These are phyloP conservation scores for Aphelocoma coerulescens DNA, from an alignment of 2,113 vertebrate genomes.

Conservation along the genomic window DNA sequence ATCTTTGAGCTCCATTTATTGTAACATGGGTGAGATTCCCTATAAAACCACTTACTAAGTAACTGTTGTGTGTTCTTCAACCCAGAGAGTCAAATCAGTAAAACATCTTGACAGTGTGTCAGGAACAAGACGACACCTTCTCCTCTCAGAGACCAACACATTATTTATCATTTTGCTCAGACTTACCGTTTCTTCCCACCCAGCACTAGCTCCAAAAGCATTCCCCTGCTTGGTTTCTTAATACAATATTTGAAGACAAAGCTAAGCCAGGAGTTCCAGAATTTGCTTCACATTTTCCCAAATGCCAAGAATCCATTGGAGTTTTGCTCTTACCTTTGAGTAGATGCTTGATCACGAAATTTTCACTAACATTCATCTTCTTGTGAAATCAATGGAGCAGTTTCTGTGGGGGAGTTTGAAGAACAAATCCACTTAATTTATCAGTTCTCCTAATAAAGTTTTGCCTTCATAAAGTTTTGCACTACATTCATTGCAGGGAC, in stretches of 20 bases:
- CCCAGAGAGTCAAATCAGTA: slow-evolving; percentile 70
- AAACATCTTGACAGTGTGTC: slow-evolving; percentile 72
- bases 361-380: background rate
- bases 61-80: slow-evolving; percentile 66
- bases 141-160: slow-evolving; percentile 60
- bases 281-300: background rate
- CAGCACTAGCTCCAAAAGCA: background rate
- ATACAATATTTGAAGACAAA: background rate
- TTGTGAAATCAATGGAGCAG: background rate
- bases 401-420: background rate
- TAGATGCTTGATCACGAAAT: background rate
- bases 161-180: slow-evolving; percentile 60
- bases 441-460: background rate
- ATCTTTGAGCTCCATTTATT: slow-evolving; percentile 72
- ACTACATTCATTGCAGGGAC: background rate
- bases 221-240: background rate
- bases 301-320: background rate
- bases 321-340: background rate
- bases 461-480: background rate
- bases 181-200: slow-evolving; percentile 13
- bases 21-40: slow-evolving; percentile 69
- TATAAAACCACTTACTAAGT: slow-evolving; percentile 74
- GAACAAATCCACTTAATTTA: background rate
- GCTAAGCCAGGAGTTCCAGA: background rate
- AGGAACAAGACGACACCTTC: slow-evolving; percentile 62